phyloP scores from a whole-genome alignment of 2,888 invertebrate species.

The Polietes domitor region DNA sequence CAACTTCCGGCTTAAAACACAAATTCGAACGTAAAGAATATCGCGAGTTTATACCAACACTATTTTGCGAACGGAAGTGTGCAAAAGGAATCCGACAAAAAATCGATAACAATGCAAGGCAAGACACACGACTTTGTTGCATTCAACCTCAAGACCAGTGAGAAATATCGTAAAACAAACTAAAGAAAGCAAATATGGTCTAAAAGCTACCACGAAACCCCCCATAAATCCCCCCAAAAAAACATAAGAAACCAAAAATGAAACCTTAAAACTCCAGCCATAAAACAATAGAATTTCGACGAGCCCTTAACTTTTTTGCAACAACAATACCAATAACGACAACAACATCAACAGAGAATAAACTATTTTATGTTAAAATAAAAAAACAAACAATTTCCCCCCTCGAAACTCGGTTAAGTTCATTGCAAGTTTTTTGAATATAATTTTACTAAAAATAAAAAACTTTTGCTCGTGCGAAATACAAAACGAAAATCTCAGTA shows the following conservation, averaged over 20 bases:
- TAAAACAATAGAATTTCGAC: conserved; percentile 58
- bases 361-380: conserved; percentile 21
- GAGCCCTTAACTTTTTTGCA: conserved; percentile 63
- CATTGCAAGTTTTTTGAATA: conserved; percentile 39
- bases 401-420: conserved; percentile 20
- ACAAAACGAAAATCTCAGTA: conserved; percentile 44
- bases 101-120: conserved; percentile 64
- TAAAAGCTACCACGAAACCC: conserved; percentile 18
- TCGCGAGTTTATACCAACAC: conserved; percentile 33
- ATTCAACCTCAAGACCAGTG: conserved; percentile 29
- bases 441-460: conserved; percentile 59
- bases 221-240: not conserved
- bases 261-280: conserved; percentile 34
- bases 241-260: conserved; percentile 43
- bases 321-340: conserved; percentile 30
- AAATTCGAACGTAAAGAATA: conserved; percentile 39
- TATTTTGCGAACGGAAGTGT: conserved; percentile 35
- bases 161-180: conserved; percentile 31
- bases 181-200: conserved; percentile 18
- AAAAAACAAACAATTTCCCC: conserved; percentile 31
- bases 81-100: conserved; percentile 47
- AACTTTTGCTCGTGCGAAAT: conserved; percentile 66
- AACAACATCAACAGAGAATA: conserved; percentile 15
- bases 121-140: conserved; percentile 38
- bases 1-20: conserved; percentile 47